Percentiles rank a stretch among this genome's conserved stretches.
These are phyloP conservation scores for Rhea americana DNA, from an alignment of 2,113 vertebrate species.

Conservation along the genomic window DNA sequence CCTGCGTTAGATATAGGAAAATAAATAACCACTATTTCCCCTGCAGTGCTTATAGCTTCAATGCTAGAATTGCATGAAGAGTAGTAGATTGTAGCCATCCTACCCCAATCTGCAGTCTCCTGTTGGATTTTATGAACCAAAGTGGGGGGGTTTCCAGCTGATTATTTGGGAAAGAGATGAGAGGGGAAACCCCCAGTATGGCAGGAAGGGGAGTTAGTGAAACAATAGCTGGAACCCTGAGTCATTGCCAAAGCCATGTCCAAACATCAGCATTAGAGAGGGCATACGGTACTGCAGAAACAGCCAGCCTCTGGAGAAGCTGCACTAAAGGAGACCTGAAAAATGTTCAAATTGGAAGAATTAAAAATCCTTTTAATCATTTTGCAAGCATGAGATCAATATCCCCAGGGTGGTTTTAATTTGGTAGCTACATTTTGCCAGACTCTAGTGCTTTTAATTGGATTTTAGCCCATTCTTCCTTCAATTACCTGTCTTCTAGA, in stretches of 20 bases:
- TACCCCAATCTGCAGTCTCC: neutral
- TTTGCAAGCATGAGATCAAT: neutral
- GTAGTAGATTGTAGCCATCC: neutral
- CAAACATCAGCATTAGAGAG: constrained; percentile 39
- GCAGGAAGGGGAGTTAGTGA: constrained; percentile 23
- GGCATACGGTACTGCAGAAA: constrained; percentile 32
- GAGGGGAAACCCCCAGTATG: constrained; percentile 28
- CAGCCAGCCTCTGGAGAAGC: neutral
- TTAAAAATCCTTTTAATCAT: neutral
- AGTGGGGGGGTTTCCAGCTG: neutral
- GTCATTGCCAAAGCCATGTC: constrained; percentile 24
- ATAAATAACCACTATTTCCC: neutral
- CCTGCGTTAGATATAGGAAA: neutral
- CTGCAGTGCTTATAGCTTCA: neutral
- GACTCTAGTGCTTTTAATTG: neutral
- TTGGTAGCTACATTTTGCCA: neutral
- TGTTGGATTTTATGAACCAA: neutral
- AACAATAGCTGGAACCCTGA: constrained; percentile 65
- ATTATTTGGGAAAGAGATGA: constrained; percentile 40
- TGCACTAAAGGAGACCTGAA: neutral
- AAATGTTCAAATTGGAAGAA: neutral
- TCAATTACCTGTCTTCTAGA: neutral
- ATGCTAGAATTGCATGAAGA: neutral
- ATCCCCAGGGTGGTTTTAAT: neutral
- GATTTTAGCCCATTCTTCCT: neutral